Base-by-base conservation (phyloP, 2,888 invertebrate species). In the Orgyia antiqua region DNA sequence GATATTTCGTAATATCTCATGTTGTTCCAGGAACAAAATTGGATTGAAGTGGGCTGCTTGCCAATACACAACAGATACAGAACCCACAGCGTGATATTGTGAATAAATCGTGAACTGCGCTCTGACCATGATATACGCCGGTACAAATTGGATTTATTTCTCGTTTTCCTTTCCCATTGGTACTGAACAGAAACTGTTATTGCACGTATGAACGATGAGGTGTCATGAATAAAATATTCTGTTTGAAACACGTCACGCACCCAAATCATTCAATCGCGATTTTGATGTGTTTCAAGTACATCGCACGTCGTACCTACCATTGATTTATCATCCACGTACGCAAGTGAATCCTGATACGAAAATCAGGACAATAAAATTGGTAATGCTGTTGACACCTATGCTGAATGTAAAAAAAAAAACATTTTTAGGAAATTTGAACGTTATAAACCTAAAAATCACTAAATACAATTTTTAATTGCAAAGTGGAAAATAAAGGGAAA, bases 91-190 rank as follows among this genome's bases (percentile, higher is more conserved):
- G 39, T 40, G 58, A 65, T 68, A 69, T 72, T 68, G 67, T 73
- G 66, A 72, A 82, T 78, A 80, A 80, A 83, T 82, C 69, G 71
- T 65, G 65, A 64, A 55, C 60, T 62, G 56, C 56, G 63, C 57
- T 65, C 69, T 72, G 78, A 72, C 77, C 80, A 76, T 76, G 82
- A 83, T 80, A 71, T 77, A 84, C 69, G 68, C 58, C 69, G 70
- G 74, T 72, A 75, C 76, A 82, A 82, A 84, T 83, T 82, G 78
- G 82, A 82, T 83, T 80, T 80, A 80, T 78, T 71, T 66, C 64
- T 58, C 73, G 72, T 63, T 71, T 70, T 72, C 69, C 69, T 65
- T 69, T 68, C 66, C 64, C 65, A 71, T 71, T 69, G 69, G 69
- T 60, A 68, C 67, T 63, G 65, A 71, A 69, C 68, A 75, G 68